A percentile compares a stretch with the other conserved stretches of the same genome.
These are phyloP conservation scores for Parazoanthus swiftii DNA, from an alignment of 92 coral and sea anemone genomes.

Conservation along the genomic window DNA sequence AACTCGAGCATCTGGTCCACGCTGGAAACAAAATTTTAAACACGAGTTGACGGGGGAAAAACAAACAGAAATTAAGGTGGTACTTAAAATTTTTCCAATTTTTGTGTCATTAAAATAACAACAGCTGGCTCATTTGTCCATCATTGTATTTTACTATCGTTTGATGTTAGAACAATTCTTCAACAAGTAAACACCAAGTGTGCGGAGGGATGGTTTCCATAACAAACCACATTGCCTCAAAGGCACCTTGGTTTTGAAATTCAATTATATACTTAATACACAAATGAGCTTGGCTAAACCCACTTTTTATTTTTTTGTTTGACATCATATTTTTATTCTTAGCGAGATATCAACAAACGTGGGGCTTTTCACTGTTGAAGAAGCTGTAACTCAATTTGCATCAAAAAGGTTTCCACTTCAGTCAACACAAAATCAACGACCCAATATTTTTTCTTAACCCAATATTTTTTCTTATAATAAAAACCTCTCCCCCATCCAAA, in stretches of 20 bases:
- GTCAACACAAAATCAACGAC: too few species aligned
- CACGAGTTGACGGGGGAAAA: background rate
- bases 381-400: too few species aligned
- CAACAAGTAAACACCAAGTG: too few species aligned
- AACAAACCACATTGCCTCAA: background rate
- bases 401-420: too few species aligned
- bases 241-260: background rate
- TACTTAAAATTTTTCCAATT: too few species aligned
- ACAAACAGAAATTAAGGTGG: background rate
- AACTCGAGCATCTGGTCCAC: constrained; percentile 57
- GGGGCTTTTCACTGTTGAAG: background rate
- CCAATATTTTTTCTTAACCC: too few species aligned
- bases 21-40: constrained; percentile 44
- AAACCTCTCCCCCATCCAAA: too few species aligned
- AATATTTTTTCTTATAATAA: too few species aligned
- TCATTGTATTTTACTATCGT: too few species aligned
- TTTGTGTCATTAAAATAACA: background rate
- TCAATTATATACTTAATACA: background rate
- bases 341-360: background rate
- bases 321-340: background rate
- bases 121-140: too few species aligned
- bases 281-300: background rate
- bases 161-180: too few species aligned
- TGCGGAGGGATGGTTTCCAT: background rate
- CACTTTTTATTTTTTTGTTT: background rate